Percentiles rank a stretch among this genome's conserved stretches.
phyloP scores from a whole-genome alignment of 2,888 invertebrate genomes.

The Acrobeloides nanus region DNA sequence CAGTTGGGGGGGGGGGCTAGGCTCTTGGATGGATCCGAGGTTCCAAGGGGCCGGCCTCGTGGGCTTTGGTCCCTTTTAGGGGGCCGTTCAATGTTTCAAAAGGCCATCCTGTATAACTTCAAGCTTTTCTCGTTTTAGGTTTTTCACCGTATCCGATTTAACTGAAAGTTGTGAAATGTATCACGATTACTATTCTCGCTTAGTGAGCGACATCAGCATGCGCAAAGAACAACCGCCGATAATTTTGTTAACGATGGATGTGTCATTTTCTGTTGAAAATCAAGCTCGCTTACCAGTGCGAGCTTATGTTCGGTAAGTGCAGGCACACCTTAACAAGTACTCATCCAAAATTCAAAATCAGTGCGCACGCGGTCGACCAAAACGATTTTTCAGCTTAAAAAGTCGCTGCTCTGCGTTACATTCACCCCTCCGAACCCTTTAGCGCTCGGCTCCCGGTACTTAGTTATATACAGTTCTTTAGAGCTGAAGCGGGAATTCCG shows the following conservation, averaged over 20 bases:
- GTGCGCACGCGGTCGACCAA: too few species aligned
- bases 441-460: too few species aligned
- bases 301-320: conserved; percentile 70
- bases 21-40: too few species aligned
- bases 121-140: conserved; percentile 52
- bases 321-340: background rate
- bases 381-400: too few species aligned
- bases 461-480: conserved; percentile 44
- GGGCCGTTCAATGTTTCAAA: too few species aligned
- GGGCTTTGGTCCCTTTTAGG: too few species aligned
- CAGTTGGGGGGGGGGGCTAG: too few species aligned
- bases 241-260: conserved; percentile 89
- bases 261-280: conserved; percentile 65
- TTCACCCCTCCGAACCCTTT: too few species aligned
- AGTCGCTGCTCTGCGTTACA: too few species aligned
- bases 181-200: conserved; percentile 49
- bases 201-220: conserved; percentile 33
- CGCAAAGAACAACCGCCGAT: conserved; percentile 45
- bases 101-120: background rate
- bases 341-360: too few species aligned
- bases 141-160: conserved; percentile 91
- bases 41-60: too few species aligned
- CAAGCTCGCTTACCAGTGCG: conserved; percentile 80
- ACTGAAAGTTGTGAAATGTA: conserved; percentile 63
- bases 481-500: conserved; percentile 84